phyloP scores from a whole-genome alignment of 2,797 vertebrate genomes.

The Semotilus atromaculatus region DNA sequence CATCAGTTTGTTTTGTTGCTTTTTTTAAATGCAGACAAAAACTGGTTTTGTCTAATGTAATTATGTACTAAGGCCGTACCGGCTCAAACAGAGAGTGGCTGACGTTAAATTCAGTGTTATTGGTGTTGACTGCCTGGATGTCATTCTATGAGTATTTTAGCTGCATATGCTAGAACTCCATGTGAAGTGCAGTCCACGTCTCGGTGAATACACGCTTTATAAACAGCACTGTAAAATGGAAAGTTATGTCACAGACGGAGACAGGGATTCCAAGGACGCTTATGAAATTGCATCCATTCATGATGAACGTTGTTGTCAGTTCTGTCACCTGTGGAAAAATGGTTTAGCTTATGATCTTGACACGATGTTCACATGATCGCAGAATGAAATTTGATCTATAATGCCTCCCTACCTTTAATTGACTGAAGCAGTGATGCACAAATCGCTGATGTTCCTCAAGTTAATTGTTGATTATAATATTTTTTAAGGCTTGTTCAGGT shows the following conservation, averaged over 20 bases:
- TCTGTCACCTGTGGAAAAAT: background rate
- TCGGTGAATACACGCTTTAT: background rate
- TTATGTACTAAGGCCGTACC: background rate
- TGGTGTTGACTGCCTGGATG: constrained; percentile 12
- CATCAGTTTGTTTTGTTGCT: constrained; percentile 57
- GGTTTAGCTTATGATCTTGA: background rate
- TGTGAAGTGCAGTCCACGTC: background rate
- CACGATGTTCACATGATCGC: background rate
- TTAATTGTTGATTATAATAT: background rate
- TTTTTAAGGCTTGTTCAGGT: background rate
- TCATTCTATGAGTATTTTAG: constrained; percentile 10
- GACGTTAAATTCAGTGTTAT: constrained; percentile 23
- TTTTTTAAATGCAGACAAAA: constrained; percentile 13
- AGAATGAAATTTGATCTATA: background rate
- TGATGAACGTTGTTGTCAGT: background rate
- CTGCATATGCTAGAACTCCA: background rate
- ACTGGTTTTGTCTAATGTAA: background rate
- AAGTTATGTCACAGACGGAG: background rate
- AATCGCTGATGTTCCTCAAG: background rate
- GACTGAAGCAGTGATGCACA: background rate
- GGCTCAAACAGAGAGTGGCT: background rate
- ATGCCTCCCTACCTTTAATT: background rate
- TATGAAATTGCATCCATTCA: background rate
- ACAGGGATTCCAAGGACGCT: background rate
- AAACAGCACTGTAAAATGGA: background rate